phyloP scores from a whole-genome alignment of 2,888 invertebrate genomes.

The Sylvicola cinctus region DNA sequence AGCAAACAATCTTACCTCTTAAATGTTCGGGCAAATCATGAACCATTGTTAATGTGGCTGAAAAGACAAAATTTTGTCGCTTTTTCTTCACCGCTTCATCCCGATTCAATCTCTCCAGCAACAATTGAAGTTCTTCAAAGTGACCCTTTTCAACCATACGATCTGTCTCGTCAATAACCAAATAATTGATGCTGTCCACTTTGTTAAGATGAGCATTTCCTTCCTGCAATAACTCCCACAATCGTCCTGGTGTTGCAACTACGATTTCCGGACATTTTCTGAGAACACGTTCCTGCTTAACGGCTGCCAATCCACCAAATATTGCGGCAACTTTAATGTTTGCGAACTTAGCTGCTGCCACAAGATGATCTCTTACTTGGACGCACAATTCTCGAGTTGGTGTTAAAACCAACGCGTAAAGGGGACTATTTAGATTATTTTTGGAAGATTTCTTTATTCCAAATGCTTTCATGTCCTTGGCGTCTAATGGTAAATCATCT shows the following conservation, averaged over 20 bases:
- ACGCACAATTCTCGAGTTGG: constrained; percentile 93
- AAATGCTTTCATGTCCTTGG: constrained; percentile 2
- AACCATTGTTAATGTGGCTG: constrained; percentile 85
- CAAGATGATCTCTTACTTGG: constrained; percentile 76
- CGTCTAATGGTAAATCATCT: constrained; percentile 4
- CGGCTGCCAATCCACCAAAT: constrained; percentile 84
- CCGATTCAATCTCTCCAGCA: constrained; percentile 61
- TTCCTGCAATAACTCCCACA: constrained; percentile 81
- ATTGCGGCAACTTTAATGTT: constrained; percentile 56
- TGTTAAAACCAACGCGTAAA: constrained; percentile 75
- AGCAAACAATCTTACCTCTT: constrained; percentile 26
- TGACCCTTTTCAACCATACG: constrained; percentile 94
- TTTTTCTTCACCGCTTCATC: constrained; percentile 34
- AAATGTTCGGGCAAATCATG: constrained; percentile 65
- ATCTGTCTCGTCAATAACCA: constrained; percentile 97
- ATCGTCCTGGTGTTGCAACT: constrained; percentile 89
- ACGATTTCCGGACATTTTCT: constrained; percentile 74
- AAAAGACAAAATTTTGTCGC: constrained; percentile 91
- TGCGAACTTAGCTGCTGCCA: constrained; percentile 59
- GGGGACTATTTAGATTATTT: constrained; percentile 12
- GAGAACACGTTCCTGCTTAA: constrained; percentile 82
- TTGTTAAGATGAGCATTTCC: constrained; percentile 59
- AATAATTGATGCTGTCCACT: constrained; percentile 52
- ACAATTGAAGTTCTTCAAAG: constrained; percentile 70
- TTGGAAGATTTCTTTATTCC: not conserved